Evolutionary conservation across 2,113 vertebrate genomes (phyloP).

Genomic region (Hyperopisus bebe): DNA sequence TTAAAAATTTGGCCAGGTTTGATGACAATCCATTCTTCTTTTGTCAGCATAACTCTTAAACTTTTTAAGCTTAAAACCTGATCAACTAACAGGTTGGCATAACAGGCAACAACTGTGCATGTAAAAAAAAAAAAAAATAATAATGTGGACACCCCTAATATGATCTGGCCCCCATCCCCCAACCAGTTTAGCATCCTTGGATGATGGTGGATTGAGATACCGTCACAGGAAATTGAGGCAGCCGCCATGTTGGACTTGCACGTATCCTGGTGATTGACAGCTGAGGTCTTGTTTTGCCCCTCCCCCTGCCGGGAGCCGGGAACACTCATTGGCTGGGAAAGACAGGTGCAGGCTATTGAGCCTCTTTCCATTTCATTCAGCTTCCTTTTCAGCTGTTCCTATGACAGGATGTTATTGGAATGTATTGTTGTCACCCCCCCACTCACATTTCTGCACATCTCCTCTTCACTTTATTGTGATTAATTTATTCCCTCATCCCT

Average conservation of each 20-base stretch:
- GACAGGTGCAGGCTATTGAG: not conserved
- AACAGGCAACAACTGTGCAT: not conserved
- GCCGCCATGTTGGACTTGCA: not conserved
- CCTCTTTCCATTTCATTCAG: not conserved
- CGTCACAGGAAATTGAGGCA: not conserved
- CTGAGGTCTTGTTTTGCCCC: not conserved
- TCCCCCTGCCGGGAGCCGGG: not conserved
- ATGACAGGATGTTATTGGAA: constrained; percentile 6
- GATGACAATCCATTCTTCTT: not conserved
- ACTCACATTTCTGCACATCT: not conserved
- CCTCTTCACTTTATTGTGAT: not conserved
- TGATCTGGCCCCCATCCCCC: not conserved
- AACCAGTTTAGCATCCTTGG: not conserved
- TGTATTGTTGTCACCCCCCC: not conserved
- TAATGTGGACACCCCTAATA: not conserved
- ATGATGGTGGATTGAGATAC: not conserved
- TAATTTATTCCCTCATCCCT: not conserved
- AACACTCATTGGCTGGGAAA: not conserved
- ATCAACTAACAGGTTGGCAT: not conserved
- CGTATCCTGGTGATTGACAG: not conserved
- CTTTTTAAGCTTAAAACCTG: not conserved
- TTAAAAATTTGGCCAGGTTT: not conserved
- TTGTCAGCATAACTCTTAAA: not conserved
- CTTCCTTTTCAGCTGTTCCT: not conserved
- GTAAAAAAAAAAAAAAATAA: not conserved